Base-by-base conservation (phyloP, 1,140 invertebrate species). In the Anoplophora glabripennis region DNA sequence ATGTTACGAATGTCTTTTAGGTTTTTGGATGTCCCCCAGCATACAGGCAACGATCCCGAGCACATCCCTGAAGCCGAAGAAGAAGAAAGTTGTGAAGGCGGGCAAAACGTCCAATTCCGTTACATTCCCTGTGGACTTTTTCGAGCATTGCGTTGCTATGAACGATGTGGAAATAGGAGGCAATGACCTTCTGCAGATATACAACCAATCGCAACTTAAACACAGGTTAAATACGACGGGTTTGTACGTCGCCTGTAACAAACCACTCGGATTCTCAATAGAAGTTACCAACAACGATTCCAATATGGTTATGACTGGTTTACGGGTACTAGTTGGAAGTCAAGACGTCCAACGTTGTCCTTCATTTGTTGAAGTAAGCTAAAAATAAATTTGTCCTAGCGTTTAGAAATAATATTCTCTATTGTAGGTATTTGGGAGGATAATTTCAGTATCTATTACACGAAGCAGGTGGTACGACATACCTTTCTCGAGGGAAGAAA, bases 161-260 rank as follows among this genome's bases (percentile, higher is more conserved):
- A 90, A 87, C 67, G 95, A 98, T 65, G 86, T 98, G 1, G 96
- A 98, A 75, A 97, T 92, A 74, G 94, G 94, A 17, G 96, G 96
- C 1, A 95, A 94, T 75, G 96, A 98, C 79, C 75, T 98, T 0
- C 76, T 98, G 0, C 94, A 98, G 79, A 89, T 98, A 38, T 98
- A 99, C 71, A 98, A 97, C 72, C 86, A 88, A 0, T 85, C 89
- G n/a, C 96, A 98, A 75, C 84, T 98, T 1, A 98, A 98, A 77
- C 89, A 94, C 64, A 80, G 96, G 36, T 82, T 99, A 0, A 94
- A 95, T 70, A 93, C 92, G 0, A 90, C 88, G 3, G 90, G 90
- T 15, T 85, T 94, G 78, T 96, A 94, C 73, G 88, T 96, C 18
- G 92, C 91, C 1, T 93, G 86, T 42, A 94, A 91, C 0, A 93